Evolutionary conservation across 2,113 vertebrate genomes (phyloP), one percentile per base, ranked within the genome.

Genomic region (Vidua chalybeata): DNA sequence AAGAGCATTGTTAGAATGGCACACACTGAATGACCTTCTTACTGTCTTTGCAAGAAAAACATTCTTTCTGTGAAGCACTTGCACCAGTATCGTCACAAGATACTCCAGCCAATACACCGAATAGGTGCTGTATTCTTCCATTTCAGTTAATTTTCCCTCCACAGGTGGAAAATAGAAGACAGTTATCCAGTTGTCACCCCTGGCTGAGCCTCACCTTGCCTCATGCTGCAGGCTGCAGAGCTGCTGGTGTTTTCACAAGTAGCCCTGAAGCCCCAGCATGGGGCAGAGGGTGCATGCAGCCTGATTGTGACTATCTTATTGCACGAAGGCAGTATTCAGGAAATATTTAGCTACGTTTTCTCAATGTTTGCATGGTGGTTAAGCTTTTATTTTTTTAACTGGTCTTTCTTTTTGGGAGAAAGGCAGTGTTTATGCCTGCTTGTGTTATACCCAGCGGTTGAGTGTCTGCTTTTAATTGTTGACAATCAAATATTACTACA

Each of bases 371-470:
- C n/a, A 30, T 11, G 23, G 21, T 74, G 15, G 6, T 14, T 41
- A 59, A 81, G 11, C 2, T 64, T 11, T 73, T 14, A 35, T 90
- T 16, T 48, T 46, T 28, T 1, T 3, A 41, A 31, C 49, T 79
- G 58, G 31, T 37, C 17, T 56, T 72, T 66, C 10, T 13, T 24
- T 4, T 66, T 41, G 23, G 33, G 58, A 45, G 30, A 72, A 87
- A 56, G 11, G 5, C 9, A 30, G 6, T 62, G 26, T 37, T 87
- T 49, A 12, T 46, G 27, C 33, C 24, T 55, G 19, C 8, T 51
- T n/a, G 13, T 33, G 6, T 58, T 72, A n/a, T 15, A 49, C 5
- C 11, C 39, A 13, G 21, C 0, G 0, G 43, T 18, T 1, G 0
- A 13, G 5, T 69, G 39, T 28, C 55, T 83, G 33, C 35, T 90